Conservation (phyloP, 1,140 invertebrate species). For the Zeugodacus cucurbitae region DNA sequence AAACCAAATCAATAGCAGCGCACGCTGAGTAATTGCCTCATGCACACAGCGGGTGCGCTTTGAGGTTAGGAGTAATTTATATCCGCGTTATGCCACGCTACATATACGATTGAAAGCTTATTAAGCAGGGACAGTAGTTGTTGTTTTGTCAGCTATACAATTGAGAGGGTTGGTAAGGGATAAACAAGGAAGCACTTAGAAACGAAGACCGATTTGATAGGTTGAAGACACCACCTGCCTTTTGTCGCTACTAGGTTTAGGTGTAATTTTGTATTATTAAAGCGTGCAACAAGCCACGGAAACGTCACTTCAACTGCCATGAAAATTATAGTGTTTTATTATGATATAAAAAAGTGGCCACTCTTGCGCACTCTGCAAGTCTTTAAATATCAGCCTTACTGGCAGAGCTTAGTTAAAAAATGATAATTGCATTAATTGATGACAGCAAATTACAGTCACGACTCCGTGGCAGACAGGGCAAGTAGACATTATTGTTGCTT, state of each 20-base stretch:
- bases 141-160: neutral
- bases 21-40: neutral
- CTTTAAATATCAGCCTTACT: neutral
- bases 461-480: neutral
- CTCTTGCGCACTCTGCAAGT: neutral
- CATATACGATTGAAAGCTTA: neutral
- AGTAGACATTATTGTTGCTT: slow-evolving; percentile 26
- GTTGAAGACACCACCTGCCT: neutral
- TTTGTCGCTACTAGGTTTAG: neutral
- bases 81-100: neutral
- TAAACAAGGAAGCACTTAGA: neutral
- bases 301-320: neutral
- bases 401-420: neutral
- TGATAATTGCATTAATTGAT: slow-evolving; percentile 37
- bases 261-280: neutral
- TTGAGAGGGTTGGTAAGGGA: neutral
- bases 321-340: slow-evolving; percentile 12
- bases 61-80: neutral
- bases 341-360: neutral
- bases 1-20: neutral
- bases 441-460: slow-evolving; percentile 36
- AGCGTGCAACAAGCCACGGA: neutral
- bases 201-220: neutral
- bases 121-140: neutral
- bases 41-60: neutral